phyloP scores from a whole-genome alignment of 2,113 vertebrate species.

The Limnothrissa miodon region DNA sequence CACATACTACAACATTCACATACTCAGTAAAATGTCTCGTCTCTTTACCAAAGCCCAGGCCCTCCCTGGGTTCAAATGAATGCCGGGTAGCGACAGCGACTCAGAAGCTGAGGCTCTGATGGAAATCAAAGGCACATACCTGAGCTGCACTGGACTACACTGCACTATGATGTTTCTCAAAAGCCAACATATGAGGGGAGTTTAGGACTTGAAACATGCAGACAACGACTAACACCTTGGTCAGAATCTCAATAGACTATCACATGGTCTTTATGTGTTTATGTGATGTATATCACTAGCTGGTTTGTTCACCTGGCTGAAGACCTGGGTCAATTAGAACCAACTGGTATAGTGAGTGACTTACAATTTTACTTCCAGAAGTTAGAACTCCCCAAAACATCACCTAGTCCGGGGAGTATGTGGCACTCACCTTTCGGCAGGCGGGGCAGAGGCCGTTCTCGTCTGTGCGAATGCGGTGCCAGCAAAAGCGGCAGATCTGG shows the following conservation, averaged over 20 bases:
- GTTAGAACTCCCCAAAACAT: no score
- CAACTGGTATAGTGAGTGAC: no score
- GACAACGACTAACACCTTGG: neutral
- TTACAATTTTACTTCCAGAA: no score
- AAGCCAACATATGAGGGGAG: neutral
- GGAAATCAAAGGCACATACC: neutral
- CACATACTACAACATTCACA: neutral
- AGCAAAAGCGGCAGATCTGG: conserved; percentile 92
- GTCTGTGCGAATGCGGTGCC: conserved; percentile 92
- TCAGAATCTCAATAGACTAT: neutral
- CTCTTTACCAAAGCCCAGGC: neutral
- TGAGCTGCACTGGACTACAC: neutral
- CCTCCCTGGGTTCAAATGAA: neutral
- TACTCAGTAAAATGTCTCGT: neutral
- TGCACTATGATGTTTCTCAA: neutral
- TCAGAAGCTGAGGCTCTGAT: neutral
- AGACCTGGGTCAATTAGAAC: no score
- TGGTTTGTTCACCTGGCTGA: no score
- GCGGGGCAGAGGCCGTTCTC: conserved; percentile 93
- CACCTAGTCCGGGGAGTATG: no score
- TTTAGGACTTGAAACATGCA: neutral
- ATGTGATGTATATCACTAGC: no score
- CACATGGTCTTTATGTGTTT: no score
- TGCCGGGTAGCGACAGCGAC: neutral
- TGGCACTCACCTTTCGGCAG: conserved; percentile 83